Base-by-base conservation (phyloP, 2,888 invertebrate genomes). In the Endomychus coccineus region DNA sequence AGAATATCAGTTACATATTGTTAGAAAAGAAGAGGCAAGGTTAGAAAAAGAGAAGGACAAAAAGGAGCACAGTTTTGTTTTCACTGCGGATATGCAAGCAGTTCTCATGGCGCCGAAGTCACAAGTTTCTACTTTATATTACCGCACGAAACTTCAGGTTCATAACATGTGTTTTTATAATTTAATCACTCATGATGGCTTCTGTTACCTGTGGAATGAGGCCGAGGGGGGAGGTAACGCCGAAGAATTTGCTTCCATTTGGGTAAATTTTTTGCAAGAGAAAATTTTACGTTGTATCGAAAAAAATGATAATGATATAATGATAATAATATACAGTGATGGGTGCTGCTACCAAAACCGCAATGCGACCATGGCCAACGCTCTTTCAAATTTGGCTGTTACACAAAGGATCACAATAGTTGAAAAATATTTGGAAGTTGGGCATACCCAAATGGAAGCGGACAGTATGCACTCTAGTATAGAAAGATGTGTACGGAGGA, bases 1-100 rank as follows among this genome's bases (percentile, higher is more conserved):
- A 2, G 36, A 38, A 14, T 47, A 43, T 42, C 21, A 43, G 15
- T 22, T 24, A 24, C 51, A 54, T 29, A 27, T 40, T 12, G n/a
- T 12, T n/a, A 46, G 27, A 28, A 52, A 53, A 45, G 29, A 45
- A 25, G 40, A 44, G 28, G 49, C 50, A 5, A 27, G 50, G 10
- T 21, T 34, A 29, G 49, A 49, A 34, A 55, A 54, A 36, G 29
- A 52, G 7, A 40, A 38, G 22, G 51, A 51, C 36, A 48, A 48
- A 30, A 37, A 43, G 12, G 24, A 34, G 6, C 36, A 44, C 13
- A 35, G 36, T 16, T 24, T 34, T 23, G 45, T 48, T 22, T 47
- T 42, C n/a, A 46, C 45, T 22, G 36, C 46, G 22, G 48, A 53
- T 40, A 22, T 49, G 14, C 49, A 50, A 42, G 43, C 48, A 2